These are phyloP conservation scores for Epinotia nisella DNA, from an alignment of 2,888 invertebrate species.

Conservation along the genomic window DNA sequence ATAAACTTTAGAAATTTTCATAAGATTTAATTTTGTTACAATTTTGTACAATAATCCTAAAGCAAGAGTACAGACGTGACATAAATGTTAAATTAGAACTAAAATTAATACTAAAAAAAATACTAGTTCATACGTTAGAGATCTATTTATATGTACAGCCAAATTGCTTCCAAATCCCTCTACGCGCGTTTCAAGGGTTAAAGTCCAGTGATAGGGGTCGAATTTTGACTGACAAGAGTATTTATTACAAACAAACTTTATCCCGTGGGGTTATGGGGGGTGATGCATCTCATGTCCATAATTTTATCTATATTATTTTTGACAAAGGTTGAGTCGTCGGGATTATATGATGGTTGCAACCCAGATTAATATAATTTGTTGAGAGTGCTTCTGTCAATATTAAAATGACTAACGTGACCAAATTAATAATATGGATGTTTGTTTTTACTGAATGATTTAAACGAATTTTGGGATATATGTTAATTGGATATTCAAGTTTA, in stretches of 20 bases:
- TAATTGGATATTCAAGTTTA: too few species aligned
- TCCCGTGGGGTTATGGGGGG: conserved; percentile 13
- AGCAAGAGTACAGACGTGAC: too few species aligned
- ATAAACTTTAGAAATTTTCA: too few species aligned
- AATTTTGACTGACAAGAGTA: conserved; percentile 42
- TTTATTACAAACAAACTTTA: conserved; percentile 41
- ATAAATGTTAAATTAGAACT: too few species aligned
- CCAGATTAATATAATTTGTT: neutral
- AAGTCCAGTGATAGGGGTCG: conserved; percentile 9
- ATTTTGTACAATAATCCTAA: too few species aligned
- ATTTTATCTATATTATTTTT: conserved; percentile 7
- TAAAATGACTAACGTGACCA: too few species aligned
- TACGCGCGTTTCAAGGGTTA: conserved; percentile 32
- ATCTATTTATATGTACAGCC: conserved; percentile 6
- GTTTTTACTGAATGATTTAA: too few species aligned
- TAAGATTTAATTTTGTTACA: too few species aligned
- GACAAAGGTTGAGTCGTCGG: neutral
- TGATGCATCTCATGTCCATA: conserved; percentile 1
- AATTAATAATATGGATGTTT: neutral
- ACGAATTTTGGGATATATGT: too few species aligned
- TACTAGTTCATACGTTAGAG: neutral
- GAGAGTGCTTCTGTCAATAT: too few species aligned
- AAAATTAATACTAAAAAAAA: too few species aligned
- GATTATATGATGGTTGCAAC: neutral
- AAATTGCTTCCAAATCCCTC: conserved; percentile 34